A percentile compares a stretch with the other conserved stretches of the same genome.
Evolutionary conservation across 2,113 vertebrate genomes (phyloP).

Genomic region (Leptosomus discolor): DNA sequence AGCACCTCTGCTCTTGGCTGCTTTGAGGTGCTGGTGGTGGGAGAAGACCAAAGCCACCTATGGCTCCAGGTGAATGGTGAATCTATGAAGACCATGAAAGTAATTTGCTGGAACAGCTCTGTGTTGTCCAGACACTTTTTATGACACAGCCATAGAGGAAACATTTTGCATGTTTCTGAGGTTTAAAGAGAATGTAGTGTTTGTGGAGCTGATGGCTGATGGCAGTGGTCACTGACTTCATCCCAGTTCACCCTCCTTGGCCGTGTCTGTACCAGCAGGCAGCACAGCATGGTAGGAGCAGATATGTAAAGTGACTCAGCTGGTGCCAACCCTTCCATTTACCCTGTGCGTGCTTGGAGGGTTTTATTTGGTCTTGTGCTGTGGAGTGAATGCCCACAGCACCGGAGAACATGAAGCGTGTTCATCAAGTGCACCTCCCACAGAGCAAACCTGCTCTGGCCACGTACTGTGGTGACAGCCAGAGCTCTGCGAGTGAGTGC

Average conservation of each 20-base stretch:
- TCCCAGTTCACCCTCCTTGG: neutral
- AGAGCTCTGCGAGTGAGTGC: neutral
- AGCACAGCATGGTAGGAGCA: neutral
- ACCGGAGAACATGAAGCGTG: fast-evolving
- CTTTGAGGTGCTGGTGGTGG: neutral
- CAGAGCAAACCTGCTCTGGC: neutral
- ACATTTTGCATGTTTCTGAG: neutral
- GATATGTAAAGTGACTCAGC: neutral
- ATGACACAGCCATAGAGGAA: neutral
- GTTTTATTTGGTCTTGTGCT: neutral
- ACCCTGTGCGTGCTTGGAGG: neutral
- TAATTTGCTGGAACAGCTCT: neutral
- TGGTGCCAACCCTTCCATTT: neutral
- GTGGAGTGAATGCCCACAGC: fast-evolving
- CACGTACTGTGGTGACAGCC: neutral
- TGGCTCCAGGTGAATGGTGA: neutral
- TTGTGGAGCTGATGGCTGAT: neutral
- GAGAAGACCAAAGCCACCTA: neutral
- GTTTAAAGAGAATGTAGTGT: neutral
- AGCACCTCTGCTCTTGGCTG: neutral
- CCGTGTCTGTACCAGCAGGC: neutral
- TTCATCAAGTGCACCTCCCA: neutral
- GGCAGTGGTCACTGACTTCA: neutral
- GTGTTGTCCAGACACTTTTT: neutral
- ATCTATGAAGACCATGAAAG: neutral